These are phyloP conservation scores for Lymantria monacha DNA, from an alignment of 2,888 invertebrate genomes.

Conservation along the genomic window DNA sequence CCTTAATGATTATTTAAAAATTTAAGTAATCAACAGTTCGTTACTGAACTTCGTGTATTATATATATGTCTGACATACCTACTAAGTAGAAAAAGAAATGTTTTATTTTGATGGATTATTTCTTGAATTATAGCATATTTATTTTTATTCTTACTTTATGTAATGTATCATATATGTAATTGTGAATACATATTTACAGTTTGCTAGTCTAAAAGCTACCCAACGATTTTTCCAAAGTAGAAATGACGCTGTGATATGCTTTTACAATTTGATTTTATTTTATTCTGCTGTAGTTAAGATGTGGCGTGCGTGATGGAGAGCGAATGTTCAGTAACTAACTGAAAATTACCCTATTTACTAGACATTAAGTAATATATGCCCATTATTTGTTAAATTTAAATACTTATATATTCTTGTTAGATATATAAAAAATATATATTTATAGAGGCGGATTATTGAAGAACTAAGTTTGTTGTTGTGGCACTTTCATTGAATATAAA, in stretches of 20 bases:
- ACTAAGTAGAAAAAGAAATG: too few relatives aligned
- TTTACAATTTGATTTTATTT: conserved; percentile 15
- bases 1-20: not conserved
- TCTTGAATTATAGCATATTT: too few relatives aligned
- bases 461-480: too few relatives aligned
- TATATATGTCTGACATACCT: too few relatives aligned
- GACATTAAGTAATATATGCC: not conserved
- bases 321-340: conserved; percentile 19
- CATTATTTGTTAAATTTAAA: not conserved
- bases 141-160: too few relatives aligned
- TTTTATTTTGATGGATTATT: too few relatives aligned
- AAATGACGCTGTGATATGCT: conserved; percentile 31
- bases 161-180: too few relatives aligned
- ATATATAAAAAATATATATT: too few relatives aligned
- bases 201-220: conserved; percentile 31
- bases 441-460: too few relatives aligned
- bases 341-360: conserved; percentile 7
- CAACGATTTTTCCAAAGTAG: conserved; percentile 34
- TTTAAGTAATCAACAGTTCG: not conserved
- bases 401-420: not conserved
- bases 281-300: conserved; percentile 14
- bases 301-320: not conserved
- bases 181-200: conserved; percentile 4
- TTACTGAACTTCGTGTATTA: not conserved
- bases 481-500: too few relatives aligned